Conservation (phyloP, 2,113 vertebrate species). For the Fukomys damarensis region DNA sequence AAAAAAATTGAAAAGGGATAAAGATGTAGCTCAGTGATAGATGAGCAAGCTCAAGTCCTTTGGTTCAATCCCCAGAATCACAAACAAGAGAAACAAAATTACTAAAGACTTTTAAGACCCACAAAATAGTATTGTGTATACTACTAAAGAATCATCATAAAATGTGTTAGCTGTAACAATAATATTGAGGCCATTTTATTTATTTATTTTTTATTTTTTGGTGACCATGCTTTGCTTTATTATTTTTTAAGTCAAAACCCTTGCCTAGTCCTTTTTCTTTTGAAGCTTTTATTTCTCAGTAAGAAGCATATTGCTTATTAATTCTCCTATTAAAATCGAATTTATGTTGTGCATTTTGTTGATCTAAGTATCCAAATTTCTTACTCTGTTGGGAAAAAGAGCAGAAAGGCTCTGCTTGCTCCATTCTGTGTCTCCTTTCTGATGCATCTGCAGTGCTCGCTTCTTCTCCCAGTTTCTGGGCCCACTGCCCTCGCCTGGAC, state of each 20-base stretch:
- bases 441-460: background rate
- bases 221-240: background rate
- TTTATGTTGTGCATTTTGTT: background rate
- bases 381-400: background rate
- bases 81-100: background rate
- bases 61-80: background rate
- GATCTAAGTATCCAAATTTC: background rate
- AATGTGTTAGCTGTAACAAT: background rate
- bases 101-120: background rate
- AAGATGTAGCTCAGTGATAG: background rate
- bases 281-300: background rate
- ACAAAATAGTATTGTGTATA: background rate
- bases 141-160: background rate
- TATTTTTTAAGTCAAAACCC: background rate
- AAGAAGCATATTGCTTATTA: conserved; percentile 17
- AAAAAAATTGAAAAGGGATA: background rate
- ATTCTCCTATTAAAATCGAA: background rate
- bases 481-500: background rate
- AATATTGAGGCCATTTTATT: background rate
- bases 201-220: no score
- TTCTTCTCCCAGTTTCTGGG: background rate
- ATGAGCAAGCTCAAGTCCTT: background rate
- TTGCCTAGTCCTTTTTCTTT: background rate
- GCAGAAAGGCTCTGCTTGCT: background rate
- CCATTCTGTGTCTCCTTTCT: background rate